Evolutionary conservation across 2,888 invertebrate genomes (phyloP), one percentile per base, ranked within the genome.

Genomic region (Caenorhabditis sp.): DNA sequence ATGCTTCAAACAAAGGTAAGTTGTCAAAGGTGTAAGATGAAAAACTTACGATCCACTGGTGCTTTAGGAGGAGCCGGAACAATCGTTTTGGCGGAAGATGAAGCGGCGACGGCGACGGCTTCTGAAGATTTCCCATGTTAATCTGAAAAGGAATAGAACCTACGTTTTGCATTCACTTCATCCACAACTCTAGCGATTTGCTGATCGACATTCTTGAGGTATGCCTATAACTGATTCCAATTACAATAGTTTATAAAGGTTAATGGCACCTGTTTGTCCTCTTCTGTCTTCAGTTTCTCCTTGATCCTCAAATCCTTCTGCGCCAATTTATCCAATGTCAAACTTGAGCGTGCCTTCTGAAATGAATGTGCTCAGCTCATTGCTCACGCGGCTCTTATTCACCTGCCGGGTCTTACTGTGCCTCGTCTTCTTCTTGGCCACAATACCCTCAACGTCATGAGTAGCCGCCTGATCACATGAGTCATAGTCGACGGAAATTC

Each of bases 401-500:
- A 68, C 56, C 50, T 52, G 50, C 39, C 55, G 32, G 3, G 72
- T 37, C 26, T 59, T 66, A 35, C 52, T 66, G n/a, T 59, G 68
- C 35, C 43, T 59, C 22, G 65, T 59, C 26, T 22, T 59, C 46
- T 65, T 65, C 30, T 65, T 72, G 20, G 56, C 55, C 56, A 63
- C 72, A 61, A 59, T 68, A 52, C 68, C 68, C 30, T 68, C 61
- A 26, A 73, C 66, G 22, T 61, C 61, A 65, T 62, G 72, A 63
- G 66, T 70, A 27, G 78, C 50, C 20, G 52, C 46, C 56, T 77
- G 78, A 53, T 71, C 65, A 62, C 74, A 71, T 32, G 62, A 50
- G 30, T 75, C 78, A 68, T 68, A 75, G 43, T 75, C 68, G 32
- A 75, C 75, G 22, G 55, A 65, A 68, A 75, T 75, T n/a, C 61